Percentiles rank a stretch among this genome's conserved stretches.
Conservation (phyloP, 1,140 invertebrate species). For the Adelges cooleyi region DNA sequence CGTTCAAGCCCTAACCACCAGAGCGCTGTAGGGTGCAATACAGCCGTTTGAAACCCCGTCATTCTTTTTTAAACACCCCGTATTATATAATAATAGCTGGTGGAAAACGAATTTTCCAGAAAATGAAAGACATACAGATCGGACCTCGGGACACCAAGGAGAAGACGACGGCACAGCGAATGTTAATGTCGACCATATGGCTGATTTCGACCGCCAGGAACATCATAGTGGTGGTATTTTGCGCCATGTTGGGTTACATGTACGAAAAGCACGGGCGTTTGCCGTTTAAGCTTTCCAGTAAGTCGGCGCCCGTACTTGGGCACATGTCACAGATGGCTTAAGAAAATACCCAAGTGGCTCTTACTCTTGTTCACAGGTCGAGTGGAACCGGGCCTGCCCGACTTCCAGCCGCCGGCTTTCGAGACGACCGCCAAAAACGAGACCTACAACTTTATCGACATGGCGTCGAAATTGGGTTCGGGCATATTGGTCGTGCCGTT, state of each 20-base stretch:
- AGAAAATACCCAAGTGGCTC: too few species aligned
- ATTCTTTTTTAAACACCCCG: too few species aligned
- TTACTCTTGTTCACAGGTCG: slow-evolving; percentile 40
- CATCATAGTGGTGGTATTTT: slow-evolving; percentile 61
- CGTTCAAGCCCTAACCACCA: too few species aligned
- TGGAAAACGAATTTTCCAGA: slow-evolving; percentile 45
- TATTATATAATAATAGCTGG: too few species aligned
- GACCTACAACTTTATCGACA: slow-evolving; percentile 54
- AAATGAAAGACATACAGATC: slow-evolving; percentile 56
- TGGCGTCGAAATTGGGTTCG: slow-evolving; percentile 54
- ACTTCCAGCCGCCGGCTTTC: slow-evolving; percentile 51
- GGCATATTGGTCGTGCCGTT: slow-evolving; percentile 68
- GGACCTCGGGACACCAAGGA: slow-evolving; percentile 40
- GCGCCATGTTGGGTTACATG: slow-evolving; percentile 51
- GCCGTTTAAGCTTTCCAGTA: slow-evolving; percentile 57
- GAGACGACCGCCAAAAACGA: slow-evolving; percentile 48
- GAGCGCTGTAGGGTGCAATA: too few species aligned
- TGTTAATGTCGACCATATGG: slow-evolving; percentile 49
- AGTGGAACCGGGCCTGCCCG: slow-evolving; percentile 56
- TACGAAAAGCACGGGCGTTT: slow-evolving; percentile 46
- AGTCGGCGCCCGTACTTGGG: slow-evolving; percentile 1
- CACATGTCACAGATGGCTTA: background rate
- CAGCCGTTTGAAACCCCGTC: too few species aligned
- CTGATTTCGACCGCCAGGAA: slow-evolving; percentile 64
- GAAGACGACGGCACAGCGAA: slow-evolving; percentile 39